These are phyloP conservation scores for Tuta absoluta DNA, from an alignment of 2,888 invertebrate species.

Conservation along the genomic window DNA sequence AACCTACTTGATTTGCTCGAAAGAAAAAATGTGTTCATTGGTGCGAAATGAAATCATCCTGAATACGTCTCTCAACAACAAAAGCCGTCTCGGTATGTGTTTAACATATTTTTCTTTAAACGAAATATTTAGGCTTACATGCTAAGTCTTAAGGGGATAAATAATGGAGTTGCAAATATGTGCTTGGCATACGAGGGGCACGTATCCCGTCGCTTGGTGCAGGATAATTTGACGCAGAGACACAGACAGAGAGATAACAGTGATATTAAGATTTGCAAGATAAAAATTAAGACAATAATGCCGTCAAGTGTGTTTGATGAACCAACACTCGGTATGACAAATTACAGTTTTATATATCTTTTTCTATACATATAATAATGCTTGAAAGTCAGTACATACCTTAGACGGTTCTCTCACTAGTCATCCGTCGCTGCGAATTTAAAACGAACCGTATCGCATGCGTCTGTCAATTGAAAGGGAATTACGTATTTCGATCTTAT, in stretches of 20 bases:
- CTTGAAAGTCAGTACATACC: too few species aligned
- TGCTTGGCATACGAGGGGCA: constrained; percentile 48
- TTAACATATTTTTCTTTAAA: constrained; percentile 72
- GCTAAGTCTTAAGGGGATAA: constrained; percentile 66
- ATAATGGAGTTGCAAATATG: constrained; percentile 66
- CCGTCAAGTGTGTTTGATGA: neutral
- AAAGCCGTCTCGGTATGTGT: constrained; percentile 64
- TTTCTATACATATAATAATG: constrained; percentile 12
- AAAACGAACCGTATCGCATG: too few species aligned
- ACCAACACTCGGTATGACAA: constrained; percentile 5
- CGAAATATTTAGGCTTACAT: constrained; percentile 63
- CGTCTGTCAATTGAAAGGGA: too few species aligned
- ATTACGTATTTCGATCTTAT: too few species aligned
- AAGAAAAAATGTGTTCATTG: constrained; percentile 73
- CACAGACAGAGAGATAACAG: constrained; percentile 13
- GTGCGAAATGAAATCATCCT: constrained; percentile 69
- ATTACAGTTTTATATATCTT: too few species aligned
- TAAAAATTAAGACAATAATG: constrained; percentile 18
- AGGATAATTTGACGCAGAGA: constrained; percentile 39
- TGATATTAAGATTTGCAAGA: constrained; percentile 22
- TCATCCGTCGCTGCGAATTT: too few species aligned
- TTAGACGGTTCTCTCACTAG: too few species aligned
- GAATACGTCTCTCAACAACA: constrained; percentile 71
- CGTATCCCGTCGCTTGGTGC: constrained; percentile 20
- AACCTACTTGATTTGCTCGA: constrained; percentile 62